These are phyloP conservation scores for Nasalis larvatus DNA, from an alignment of 2,113 vertebrate species.

Conservation along the genomic window DNA sequence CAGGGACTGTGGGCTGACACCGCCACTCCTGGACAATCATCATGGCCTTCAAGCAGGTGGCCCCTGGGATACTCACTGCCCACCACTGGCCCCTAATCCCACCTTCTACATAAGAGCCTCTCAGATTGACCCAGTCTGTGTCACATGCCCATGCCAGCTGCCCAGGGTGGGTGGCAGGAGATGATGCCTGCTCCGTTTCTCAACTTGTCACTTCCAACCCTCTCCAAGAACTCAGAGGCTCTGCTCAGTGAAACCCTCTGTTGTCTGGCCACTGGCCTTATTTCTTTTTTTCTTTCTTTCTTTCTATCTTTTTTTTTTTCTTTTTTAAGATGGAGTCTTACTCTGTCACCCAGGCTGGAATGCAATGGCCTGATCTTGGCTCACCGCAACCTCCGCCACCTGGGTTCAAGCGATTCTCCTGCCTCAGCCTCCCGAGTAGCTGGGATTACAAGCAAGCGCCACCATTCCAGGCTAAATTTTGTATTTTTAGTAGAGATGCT, in stretches of 20 bases:
- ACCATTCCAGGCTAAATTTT: no score
- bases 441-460: no score
- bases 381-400: no score
- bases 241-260: not conserved
- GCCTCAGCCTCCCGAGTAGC: no score
- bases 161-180: not conserved
- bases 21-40: rapidly evolving
- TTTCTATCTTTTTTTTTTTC: no score
- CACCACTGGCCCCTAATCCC: not conserved
- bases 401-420: no score
- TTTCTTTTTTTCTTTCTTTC: not conserved
- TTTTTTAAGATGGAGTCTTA: no score
- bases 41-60: no score
- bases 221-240: not conserved
- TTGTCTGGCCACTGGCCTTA: not conserved
- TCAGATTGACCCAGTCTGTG: not conserved
- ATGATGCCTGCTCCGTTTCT: not conserved
- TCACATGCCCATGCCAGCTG: not conserved
- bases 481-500: no score
- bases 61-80: not conserved
- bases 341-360: no score
- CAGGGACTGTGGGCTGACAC: not conserved
- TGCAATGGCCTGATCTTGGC: no score
- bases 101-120: no score
- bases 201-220: not conserved